A percentile compares a stretch with the other conserved stretches of the same genome.
Conservation (phyloP, 2,888 invertebrate species). For the Thyatira batis region DNA sequence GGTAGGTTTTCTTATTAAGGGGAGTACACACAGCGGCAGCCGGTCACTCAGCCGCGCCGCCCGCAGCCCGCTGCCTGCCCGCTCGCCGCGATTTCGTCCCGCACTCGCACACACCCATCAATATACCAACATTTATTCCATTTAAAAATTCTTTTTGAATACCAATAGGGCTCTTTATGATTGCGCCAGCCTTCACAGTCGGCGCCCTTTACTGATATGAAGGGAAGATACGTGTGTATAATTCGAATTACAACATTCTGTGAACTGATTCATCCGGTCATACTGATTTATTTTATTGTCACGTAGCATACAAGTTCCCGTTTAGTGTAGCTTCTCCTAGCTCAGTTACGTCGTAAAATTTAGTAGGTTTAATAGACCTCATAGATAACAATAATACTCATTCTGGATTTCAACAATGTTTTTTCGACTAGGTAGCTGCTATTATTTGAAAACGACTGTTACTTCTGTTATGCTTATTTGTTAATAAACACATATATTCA, state of each 20-base stretch:
- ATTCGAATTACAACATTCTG: slow-evolving; percentile 31
- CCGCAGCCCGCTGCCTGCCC: slow-evolving; percentile 25
- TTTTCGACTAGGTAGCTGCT: too few species aligned
- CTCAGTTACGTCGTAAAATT: too few species aligned
- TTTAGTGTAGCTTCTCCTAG: too few species aligned
- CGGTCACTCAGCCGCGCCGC: slow-evolving; percentile 25
- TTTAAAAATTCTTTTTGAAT: slow-evolving; percentile 55
- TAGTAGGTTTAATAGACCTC: too few species aligned
- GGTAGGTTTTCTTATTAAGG: slow-evolving; percentile 55
- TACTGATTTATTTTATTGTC: slow-evolving; percentile 10
- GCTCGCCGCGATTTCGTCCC: slow-evolving; percentile 8
- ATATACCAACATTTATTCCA: slow-evolving; percentile 48
- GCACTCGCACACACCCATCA: slow-evolving; percentile 30
- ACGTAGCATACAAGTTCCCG: slow-evolving; percentile 11
- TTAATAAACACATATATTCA: too few species aligned
- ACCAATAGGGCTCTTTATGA: slow-evolving; percentile 41
- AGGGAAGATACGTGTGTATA: slow-evolving; percentile 19
- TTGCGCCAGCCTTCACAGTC: slow-evolving; percentile 26
- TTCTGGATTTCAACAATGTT: too few species aligned
- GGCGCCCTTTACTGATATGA: slow-evolving; percentile 8
- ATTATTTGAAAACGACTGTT: too few species aligned
- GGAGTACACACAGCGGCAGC: slow-evolving; percentile 7
- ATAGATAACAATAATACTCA: too few species aligned
- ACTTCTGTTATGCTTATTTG: too few species aligned
- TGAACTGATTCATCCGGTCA: slow-evolving; percentile 24